These are phyloP conservation scores for Pheosia tremula DNA, from an alignment of 2,888 invertebrate species.

Conservation along the genomic window DNA sequence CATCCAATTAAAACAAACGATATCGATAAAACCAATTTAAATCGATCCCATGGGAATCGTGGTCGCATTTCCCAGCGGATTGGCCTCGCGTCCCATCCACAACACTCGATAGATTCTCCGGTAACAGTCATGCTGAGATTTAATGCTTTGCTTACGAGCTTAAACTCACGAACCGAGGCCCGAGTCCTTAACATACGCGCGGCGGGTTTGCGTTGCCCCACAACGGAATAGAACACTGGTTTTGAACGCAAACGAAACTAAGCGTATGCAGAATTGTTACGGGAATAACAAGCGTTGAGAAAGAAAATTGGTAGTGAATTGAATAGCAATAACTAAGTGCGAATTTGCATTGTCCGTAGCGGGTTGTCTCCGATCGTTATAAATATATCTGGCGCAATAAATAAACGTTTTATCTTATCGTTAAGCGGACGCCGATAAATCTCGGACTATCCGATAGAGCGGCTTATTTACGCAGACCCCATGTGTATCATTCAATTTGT, in stretches of 20 bases:
- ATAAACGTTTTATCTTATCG: conserved; percentile 67
- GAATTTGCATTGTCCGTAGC: conserved; percentile 66
- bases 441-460: conserved; percentile 54
- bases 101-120: conserved; percentile 52
- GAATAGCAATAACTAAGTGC: conserved; percentile 58
- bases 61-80: conserved; percentile 58
- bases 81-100: conserved; percentile 46
- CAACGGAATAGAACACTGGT: conserved; percentile 22
- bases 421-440: conserved; percentile 62
- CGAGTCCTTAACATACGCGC: conserved; percentile 34
- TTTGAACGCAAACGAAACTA: conserved; percentile 32
- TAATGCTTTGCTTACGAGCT: conserved; percentile 59
- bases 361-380: conserved; percentile 59
- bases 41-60: conserved; percentile 66
- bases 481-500: conserved; percentile 39
- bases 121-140: conserved; percentile 66
- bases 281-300: conserved; percentile 50
- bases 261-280: conserved; percentile 34
- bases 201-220: conserved; percentile 34
- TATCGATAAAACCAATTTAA: conserved; percentile 54
- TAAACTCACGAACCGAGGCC: conserved; percentile 55
- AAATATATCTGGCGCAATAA: conserved; percentile 64
- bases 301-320: conserved; percentile 52
- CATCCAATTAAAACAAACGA: conserved; percentile 44
- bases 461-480: conserved; percentile 40